Conservation (phyloP, 1,140 invertebrate species). For the Sarcophaga peregrina region DNA sequence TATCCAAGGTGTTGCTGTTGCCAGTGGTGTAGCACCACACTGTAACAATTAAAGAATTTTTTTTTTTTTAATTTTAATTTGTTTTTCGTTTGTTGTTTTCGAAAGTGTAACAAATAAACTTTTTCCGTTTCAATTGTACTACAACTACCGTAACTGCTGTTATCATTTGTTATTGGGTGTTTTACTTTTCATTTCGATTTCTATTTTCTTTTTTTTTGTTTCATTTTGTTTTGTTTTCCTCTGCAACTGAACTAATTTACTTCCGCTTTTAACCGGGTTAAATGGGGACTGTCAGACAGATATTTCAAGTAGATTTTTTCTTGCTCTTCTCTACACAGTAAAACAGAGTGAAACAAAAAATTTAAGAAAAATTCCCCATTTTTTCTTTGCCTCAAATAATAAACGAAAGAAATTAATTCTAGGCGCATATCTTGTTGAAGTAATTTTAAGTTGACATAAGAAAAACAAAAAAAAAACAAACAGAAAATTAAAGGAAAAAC, state of each 20-base stretch:
- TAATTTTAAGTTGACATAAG: not conserved
- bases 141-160: too few relatives aligned
- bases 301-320: not conserved
- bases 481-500: not conserved
- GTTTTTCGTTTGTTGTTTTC: not conserved
- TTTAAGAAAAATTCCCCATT: too few relatives aligned
- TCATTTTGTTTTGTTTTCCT: not conserved
- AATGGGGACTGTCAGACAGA: not conserved
- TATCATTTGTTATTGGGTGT: too few relatives aligned
- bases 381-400: not conserved
- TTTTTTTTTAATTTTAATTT: not conserved
- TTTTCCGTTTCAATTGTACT: not conserved
- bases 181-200: too few relatives aligned
- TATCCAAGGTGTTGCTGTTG: not conserved
- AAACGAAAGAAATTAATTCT: not conserved
- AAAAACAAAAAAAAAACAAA: too few relatives aligned
- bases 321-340: too few relatives aligned
- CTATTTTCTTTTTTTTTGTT: too few relatives aligned
- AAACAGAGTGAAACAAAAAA: not conserved
- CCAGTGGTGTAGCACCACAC: too few relatives aligned
- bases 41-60: not conserved
- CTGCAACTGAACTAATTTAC: not conserved
- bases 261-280: constrained; percentile 5
- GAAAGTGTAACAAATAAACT: constrained; percentile 18
- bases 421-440: not conserved